phyloP scores from a whole-genome alignment of 2,888 invertebrate species.

The Ennomos quercinarius region DNA sequence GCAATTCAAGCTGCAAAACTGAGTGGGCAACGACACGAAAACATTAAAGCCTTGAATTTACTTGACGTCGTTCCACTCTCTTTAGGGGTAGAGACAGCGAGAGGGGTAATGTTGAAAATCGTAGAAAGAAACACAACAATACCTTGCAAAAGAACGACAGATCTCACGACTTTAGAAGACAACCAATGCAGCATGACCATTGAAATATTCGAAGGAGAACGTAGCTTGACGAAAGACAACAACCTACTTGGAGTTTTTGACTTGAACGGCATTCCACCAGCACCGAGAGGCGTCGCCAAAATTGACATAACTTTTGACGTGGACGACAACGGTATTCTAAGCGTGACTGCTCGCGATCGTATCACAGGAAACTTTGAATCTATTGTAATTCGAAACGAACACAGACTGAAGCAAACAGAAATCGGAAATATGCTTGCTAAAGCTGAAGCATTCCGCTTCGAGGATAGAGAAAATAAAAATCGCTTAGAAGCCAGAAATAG shows the following conservation, averaged over 20 bases:
- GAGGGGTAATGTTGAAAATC: slow-evolving; percentile 69
- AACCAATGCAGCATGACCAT: slow-evolving; percentile 69
- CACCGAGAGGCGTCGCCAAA: slow-evolving; percentile 65
- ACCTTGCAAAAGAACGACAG: slow-evolving; percentile 65
- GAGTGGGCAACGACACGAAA: slow-evolving; percentile 52
- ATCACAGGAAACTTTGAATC: slow-evolving; percentile 59
- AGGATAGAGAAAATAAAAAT: slow-evolving; percentile 61
- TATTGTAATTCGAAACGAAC: slow-evolving; percentile 57
- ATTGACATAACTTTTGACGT: slow-evolving; percentile 69
- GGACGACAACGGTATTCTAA: slow-evolving; percentile 64
- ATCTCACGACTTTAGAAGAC: slow-evolving; percentile 68
- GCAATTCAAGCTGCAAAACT: slow-evolving; percentile 70
- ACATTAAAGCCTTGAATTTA: slow-evolving; percentile 55
- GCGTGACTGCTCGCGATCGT: slow-evolving; percentile 63
- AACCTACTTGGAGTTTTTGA: slow-evolving; percentile 67
- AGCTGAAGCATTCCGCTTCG: slow-evolving; percentile 56
- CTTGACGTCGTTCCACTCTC: slow-evolving; percentile 70
- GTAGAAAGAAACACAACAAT: slow-evolving; percentile 68
- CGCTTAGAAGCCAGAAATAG: slow-evolving; percentile 67
- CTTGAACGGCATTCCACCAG: slow-evolving; percentile 65
- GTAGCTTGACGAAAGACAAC: slow-evolving; percentile 67
- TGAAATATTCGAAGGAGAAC: slow-evolving; percentile 72
- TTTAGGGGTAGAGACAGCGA: slow-evolving; percentile 66
- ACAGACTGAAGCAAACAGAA: slow-evolving; percentile 58
- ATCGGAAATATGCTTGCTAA: slow-evolving; percentile 64